These are phyloP conservation scores for Laothoe populi DNA, from an alignment of 2,888 invertebrate genomes.

Conservation along the genomic window DNA sequence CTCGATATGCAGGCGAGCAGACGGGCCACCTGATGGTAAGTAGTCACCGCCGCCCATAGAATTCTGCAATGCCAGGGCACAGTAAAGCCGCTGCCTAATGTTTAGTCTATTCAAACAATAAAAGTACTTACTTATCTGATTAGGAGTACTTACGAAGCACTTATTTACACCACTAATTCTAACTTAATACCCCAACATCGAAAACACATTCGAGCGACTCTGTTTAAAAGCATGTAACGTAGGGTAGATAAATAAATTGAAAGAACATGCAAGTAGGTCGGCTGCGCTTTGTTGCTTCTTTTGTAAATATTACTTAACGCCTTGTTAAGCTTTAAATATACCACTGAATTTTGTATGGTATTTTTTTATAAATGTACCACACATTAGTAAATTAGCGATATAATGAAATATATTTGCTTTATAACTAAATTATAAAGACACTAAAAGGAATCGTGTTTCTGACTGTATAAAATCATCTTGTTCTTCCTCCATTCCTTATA, in stretches of 20 bases:
- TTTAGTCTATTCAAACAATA: neutral
- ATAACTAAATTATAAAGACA: too few species aligned
- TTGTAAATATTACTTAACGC: neutral
- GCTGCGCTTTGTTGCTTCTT: constrained; percentile 1
- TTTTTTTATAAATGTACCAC: neutral
- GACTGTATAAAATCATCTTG: too few species aligned
- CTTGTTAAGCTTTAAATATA: constrained; percentile 4
- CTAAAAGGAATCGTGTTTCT: too few species aligned
- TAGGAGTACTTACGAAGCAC: constrained; percentile 16
- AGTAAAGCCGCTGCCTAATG: too few species aligned
- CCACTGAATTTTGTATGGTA: neutral
- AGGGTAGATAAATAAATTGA: constrained; percentile 10
- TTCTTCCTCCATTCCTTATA: too few species aligned
- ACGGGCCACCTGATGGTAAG: too few species aligned
- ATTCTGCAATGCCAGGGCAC: too few species aligned
- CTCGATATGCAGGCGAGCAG: too few species aligned
- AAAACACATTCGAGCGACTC: constrained; percentile 16
- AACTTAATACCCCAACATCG: constrained; percentile 12
- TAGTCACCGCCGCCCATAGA: too few species aligned
- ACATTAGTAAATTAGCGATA: too few species aligned
- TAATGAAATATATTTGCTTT: too few species aligned
- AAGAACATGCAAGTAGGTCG: constrained; percentile 17
- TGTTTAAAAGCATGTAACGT: constrained; percentile 17
- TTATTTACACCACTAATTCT: constrained; percentile 17
- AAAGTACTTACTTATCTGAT: constrained; percentile 4